Evolutionary conservation across 2,113 vertebrate genomes (phyloP).

Genomic region (Pachyramphus minor): DNA sequence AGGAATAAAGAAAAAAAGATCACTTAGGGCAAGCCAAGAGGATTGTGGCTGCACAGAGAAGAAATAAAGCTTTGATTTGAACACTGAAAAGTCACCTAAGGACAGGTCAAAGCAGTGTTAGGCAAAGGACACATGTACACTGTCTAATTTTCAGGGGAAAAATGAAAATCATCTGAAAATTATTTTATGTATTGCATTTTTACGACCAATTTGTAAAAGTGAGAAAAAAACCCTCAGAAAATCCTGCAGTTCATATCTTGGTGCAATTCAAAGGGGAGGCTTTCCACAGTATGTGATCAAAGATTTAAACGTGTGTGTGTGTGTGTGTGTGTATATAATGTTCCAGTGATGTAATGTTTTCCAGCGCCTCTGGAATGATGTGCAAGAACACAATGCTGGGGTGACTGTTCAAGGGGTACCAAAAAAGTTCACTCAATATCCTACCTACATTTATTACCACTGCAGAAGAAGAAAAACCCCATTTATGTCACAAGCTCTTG

Average conservation of each 20-base stretch:
- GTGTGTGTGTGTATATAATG: not conserved
- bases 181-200: not conserved
- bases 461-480: not conserved
- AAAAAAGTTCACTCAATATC: not conserved
- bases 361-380: not conserved
- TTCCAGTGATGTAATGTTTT: not conserved
- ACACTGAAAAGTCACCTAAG: conserved; percentile 21
- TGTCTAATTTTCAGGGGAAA: not conserved
- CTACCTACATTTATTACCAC: not conserved
- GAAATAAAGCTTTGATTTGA: conserved; percentile 9
- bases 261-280: not conserved
- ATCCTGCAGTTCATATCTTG: not conserved
- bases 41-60: not conserved
- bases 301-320: not conserved
- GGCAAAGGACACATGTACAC: not conserved
- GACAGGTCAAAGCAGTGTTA: conserved; percentile 16
- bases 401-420: not conserved
- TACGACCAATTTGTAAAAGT: not conserved
- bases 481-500: not conserved
- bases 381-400: not conserved
- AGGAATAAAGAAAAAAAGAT: not conserved
- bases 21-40: not conserved
- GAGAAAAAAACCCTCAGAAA: not conserved
- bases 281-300: not conserved
- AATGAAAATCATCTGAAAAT: not conserved